Evolutionary conservation across 2,888 invertebrate genomes (phyloP).

Genomic region (Coenonympha glycerion): DNA sequence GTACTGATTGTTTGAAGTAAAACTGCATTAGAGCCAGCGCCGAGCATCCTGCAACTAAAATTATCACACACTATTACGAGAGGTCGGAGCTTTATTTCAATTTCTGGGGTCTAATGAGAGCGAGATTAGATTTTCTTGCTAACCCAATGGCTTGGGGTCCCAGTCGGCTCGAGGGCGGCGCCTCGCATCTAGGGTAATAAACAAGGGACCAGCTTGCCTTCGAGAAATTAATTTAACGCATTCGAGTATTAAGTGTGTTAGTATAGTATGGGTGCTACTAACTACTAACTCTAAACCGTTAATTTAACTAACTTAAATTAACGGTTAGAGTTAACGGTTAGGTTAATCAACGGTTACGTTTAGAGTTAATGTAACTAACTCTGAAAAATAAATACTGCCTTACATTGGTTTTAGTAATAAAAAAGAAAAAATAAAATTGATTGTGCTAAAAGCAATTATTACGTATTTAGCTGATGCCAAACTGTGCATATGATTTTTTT

Average conservation of each 20-base stretch:
- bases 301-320: not conserved
- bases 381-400: no score
- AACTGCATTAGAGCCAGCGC: not conserved
- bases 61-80: not conserved
- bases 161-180: conserved; percentile 15
- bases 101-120: conserved; percentile 24
- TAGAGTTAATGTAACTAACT: no score
- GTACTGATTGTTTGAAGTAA: not conserved
- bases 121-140: conserved; percentile 26
- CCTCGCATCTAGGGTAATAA: conserved; percentile 26
- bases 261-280: not conserved
- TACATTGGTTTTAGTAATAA: no score
- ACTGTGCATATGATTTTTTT: no score
- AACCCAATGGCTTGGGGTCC: conserved; percentile 19
- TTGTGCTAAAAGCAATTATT: no score
- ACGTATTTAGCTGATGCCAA: no score
- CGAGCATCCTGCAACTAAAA: not conserved
- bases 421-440: no score
- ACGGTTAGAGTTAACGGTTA: no score
- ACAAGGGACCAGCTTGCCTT: conserved; percentile 20
- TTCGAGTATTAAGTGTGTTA: no score
- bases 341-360: no score
- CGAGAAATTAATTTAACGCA: conserved; percentile 9
- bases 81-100: conserved; percentile 22
- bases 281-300: not conserved